Conservation (phyloP, 2,113 vertebrate genomes). For the Apistogramma diplotaenia region DNA sequence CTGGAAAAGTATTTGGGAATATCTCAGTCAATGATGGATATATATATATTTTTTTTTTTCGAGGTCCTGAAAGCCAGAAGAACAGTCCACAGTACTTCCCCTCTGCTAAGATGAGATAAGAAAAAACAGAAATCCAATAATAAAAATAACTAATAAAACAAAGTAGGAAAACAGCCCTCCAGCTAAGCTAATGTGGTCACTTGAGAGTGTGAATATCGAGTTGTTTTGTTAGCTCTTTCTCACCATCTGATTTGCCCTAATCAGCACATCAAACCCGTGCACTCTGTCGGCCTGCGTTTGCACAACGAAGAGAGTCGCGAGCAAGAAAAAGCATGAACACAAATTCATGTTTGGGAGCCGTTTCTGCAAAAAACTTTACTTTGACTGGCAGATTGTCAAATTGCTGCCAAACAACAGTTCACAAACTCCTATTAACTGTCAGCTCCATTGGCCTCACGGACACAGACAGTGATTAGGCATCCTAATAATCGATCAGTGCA, state of each 20-base stretch:
- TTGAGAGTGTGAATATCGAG: background rate
- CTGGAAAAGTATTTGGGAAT: background rate
- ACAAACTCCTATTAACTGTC: background rate
- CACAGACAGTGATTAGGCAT: slow-evolving; percentile 21
- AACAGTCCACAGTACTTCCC: background rate
- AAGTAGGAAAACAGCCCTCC: background rate
- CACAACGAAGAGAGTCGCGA: background rate
- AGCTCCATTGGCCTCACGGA: background rate
- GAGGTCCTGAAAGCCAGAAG: background rate
- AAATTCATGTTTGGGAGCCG: background rate
- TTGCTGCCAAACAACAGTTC: background rate
- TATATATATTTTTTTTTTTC: too few relatives aligned
- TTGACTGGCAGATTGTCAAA: slow-evolving; percentile 4
- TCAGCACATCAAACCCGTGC: slow-evolving; percentile 3
- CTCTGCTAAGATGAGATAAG: background rate
- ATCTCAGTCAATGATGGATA: background rate
- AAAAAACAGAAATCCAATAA: background rate
- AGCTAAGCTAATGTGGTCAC: background rate
- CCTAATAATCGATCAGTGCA: slow-evolving; percentile 35
- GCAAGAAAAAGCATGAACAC: background rate
- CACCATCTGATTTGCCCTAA: background rate
- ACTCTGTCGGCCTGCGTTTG: background rate
- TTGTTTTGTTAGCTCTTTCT: background rate
- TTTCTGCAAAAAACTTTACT: background rate
- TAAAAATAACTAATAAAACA: background rate